These are phyloP conservation scores for Tetrapedia diversipes DNA, from an alignment of 2,888 invertebrate species.

Conservation along the genomic window DNA sequence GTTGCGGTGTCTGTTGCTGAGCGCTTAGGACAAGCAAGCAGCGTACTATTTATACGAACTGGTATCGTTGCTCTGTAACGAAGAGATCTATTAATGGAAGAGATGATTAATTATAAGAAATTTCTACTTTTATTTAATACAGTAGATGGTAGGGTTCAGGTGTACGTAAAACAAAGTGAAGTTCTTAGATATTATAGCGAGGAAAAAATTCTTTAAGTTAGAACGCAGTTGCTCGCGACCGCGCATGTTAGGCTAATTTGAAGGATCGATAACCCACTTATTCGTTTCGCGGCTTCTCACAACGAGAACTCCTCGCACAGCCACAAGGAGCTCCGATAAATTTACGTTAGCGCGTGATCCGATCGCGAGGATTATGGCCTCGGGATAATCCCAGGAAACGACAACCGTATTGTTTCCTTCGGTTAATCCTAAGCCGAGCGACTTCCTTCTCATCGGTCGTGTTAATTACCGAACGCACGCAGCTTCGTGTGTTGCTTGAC, in stretches of 20 bases:
- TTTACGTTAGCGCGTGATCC: not conserved
- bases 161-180: no score
- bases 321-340: not conserved
- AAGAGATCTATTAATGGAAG: no score
- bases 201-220: not conserved
- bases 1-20: no score
- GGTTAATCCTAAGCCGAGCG: slow-evolving; percentile 31
- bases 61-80: no score
- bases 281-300: not conserved
- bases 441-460: slow-evolving; percentile 39
- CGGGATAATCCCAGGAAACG: slow-evolving; percentile 61
- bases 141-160: no score
- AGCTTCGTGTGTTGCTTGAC: no score
- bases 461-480: no score
- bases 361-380: slow-evolving; percentile 4
- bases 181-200: no score
- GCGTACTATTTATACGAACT: no score
- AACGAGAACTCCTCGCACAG: not conserved
- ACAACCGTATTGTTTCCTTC: slow-evolving; percentile 29
- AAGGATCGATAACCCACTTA: slow-evolving; percentile 58
- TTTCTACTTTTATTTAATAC: no score
- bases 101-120: no score
- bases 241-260: slow-evolving; percentile 19
- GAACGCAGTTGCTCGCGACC: not conserved
- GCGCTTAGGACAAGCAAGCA: no score